Conservation (phyloP, 1,140 invertebrate species). For the Cydia strobilella region DNA sequence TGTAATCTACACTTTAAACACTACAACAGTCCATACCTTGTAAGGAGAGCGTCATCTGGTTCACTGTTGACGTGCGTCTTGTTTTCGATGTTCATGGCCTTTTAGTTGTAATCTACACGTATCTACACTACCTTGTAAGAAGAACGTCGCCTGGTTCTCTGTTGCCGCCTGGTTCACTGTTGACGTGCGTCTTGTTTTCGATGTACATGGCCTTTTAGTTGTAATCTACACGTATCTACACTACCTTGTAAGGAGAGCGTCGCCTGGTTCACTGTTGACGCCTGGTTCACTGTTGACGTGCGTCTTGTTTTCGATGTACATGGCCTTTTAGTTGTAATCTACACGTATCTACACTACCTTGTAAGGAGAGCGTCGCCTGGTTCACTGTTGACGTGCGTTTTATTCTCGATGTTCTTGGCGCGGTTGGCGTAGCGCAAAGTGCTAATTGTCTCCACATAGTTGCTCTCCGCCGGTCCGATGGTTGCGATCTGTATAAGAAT, state of each 20-base stretch:
- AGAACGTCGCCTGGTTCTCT: constrained; percentile 90
- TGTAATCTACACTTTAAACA: too few species aligned
- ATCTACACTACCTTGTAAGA: constrained; percentile 84
- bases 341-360: constrained; percentile 80
- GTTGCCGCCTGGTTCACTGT: constrained; percentile 90
- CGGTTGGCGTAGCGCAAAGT: constrained; percentile 98
- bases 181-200: constrained; percentile 96
- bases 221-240: constrained; percentile 24
- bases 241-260: constrained; percentile 94
- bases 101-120: too few species aligned
- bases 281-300: constrained; percentile 80
- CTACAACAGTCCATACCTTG: constrained; percentile 79
- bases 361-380: constrained; percentile 97
- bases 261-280: constrained; percentile 81
- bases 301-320: constrained; percentile 98
- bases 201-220: constrained; percentile 92
- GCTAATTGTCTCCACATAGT: constrained; percentile 98
- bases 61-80: too few species aligned
- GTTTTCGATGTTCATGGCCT: too few species aligned
- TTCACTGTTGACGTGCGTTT: constrained; percentile 98
- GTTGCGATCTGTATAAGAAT: constrained; percentile 86
- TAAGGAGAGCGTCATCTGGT: constrained; percentile 94
- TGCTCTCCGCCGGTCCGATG: constrained; percentile 96
- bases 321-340: too few species aligned
- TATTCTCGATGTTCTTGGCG: constrained; percentile 98